Base-by-base conservation (phyloP, 2,797 vertebrate genomes). In the Buphagus erythrorhynchus region DNA sequence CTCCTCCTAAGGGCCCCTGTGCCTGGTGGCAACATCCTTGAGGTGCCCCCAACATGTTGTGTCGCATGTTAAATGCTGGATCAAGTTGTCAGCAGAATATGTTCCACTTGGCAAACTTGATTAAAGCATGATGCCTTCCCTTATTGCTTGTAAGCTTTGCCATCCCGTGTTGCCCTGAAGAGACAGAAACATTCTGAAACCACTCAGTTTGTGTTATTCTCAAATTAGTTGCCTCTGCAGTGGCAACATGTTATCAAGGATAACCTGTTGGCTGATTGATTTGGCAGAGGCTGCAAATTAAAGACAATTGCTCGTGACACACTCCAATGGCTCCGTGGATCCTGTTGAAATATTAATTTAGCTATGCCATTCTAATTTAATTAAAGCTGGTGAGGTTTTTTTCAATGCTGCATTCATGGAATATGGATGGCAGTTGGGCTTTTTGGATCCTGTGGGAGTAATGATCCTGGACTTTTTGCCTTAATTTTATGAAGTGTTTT, bases 311-410 rank as follows among this genome's bases (percentile, higher is more conserved):
- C 93, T 97, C 86, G 79, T 95, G 85, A 88, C 95, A 93, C 61
- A 65, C 88, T 96, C 74, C 93, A 80, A 45, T 93, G 90, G 90
- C 83, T 95, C 88, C 2, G 21, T 76, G 72, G 87, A 78, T 94
- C 74, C 59, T 81, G 76, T 91, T 93, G 96, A 97, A 95, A 94
- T 95, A 92, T 68, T 97, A 93, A 94, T 96, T 95, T 91, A 83
- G 75, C 59, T 78, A 86, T 95, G 91, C 94, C 85, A 90, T 96
- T 97, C 94, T 95, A 96, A 97, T 96, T 96, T 95, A 97, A 97
- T 96, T 97, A 96, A 93, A 78, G 84, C 87, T 83, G 29, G 11
- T 38, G 43, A 54, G 58, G 5, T 36, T n/a, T 16, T 40, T 51
- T 59, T n/a, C 58, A 25, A 5, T 71, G 78, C 52, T 65, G 92